Conservation (phyloP, 2,797 vertebrate genomes). For the Hemibagrus guttatus region DNA sequence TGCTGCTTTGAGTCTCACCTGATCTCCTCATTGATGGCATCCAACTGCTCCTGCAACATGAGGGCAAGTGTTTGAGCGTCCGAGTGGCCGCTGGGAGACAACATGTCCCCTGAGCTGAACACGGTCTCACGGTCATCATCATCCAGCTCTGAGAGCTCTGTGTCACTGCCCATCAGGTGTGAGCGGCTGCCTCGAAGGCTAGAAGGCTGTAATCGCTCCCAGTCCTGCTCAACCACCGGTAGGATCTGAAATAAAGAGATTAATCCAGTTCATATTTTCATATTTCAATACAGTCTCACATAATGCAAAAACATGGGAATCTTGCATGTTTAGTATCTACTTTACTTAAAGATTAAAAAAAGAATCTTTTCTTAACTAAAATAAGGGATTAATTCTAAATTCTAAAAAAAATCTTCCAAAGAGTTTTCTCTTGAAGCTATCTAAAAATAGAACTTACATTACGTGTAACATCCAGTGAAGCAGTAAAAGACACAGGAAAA, state of each 20-base stretch:
- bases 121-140: conserved; percentile 81
- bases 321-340: background rate
- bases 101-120: conserved; percentile 81
- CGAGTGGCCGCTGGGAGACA: conserved; percentile 90
- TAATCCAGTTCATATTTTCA: background rate
- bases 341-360: background rate
- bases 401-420: background rate
- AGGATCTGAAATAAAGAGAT: conserved; percentile 23
- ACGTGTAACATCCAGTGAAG: conserved; percentile 42
- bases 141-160: conserved; percentile 87
- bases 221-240: conserved; percentile 81
- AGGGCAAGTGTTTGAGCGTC: conserved; percentile 93
- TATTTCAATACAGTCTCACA: no score
- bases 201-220: conserved; percentile 77
- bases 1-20: conserved; percentile 70
- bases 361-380: background rate
- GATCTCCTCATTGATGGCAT: conserved; percentile 97
- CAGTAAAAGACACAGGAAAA: conserved; percentile 42
- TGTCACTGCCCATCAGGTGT: conserved; percentile 87
- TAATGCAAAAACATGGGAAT: background rate
- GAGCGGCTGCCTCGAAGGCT: conserved; percentile 80
- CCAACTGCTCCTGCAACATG: conserved; percentile 95
- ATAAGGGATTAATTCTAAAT: background rate
- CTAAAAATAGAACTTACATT: conserved; percentile 52
- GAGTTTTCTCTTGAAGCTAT: background rate